phyloP scores from a whole-genome alignment of 2,888 invertebrate genomes.

The Anthoptus insignis region DNA sequence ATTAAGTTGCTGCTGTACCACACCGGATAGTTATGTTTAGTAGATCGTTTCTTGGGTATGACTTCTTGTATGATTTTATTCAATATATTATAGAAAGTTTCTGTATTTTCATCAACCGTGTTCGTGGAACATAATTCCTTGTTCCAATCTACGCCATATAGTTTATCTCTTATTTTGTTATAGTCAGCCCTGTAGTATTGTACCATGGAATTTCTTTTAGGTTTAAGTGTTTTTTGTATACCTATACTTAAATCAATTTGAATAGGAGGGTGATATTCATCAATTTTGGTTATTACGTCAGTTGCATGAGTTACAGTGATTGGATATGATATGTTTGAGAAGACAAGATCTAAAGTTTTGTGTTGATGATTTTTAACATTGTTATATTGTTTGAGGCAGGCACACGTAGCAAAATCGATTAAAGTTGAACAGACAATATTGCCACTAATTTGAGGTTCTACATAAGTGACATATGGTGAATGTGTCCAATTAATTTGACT shows the following conservation, averaged over 20 bases:
- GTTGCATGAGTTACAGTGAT: background rate
- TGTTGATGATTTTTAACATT: background rate
- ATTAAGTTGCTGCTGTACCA: slow-evolving; percentile 14
- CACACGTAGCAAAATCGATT: background rate
- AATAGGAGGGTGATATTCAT: slow-evolving; percentile 1
- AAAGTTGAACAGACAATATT: background rate
- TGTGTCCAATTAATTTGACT: background rate
- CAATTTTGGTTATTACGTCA: background rate
- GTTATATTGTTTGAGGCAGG: background rate
- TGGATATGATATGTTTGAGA: slow-evolving; percentile 2
- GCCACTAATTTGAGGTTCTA: background rate
- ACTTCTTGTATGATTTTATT: slow-evolving; percentile 12
- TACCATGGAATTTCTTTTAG: background rate
- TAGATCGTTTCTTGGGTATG: slow-evolving; percentile 3
- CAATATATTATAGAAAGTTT: slow-evolving; percentile 6
- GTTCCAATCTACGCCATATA: background rate
- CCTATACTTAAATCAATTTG: background rate
- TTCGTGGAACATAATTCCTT: background rate
- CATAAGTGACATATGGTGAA: background rate
- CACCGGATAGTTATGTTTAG: slow-evolving; percentile 10
- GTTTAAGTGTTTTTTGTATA: background rate
- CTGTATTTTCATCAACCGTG: slow-evolving; percentile 9
- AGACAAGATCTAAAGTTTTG: slow-evolving; percentile 6
- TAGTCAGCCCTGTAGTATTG: slow-evolving; percentile 8
- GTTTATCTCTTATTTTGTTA: background rate